These are phyloP conservation scores for Cotesia chilonis DNA, from an alignment of 1,140 invertebrate species.

Conservation along the genomic window DNA sequence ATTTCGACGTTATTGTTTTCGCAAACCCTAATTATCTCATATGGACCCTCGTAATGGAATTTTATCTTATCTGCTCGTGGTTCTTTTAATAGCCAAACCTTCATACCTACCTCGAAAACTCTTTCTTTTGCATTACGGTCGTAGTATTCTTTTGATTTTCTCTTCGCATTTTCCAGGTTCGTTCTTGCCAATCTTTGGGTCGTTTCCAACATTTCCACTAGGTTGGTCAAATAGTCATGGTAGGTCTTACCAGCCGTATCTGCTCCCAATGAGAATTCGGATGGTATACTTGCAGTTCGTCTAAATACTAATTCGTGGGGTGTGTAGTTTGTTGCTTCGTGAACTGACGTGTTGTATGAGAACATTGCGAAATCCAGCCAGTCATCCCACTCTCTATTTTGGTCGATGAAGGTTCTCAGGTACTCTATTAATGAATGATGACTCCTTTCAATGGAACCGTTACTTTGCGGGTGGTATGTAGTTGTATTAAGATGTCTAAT, in stretches of 20 bases:
- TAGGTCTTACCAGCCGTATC: neutral
- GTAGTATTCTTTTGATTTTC: conserved; percentile 20
- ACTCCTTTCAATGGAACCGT: conserved; percentile 47
- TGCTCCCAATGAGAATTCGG: neutral
- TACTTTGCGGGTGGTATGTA: conserved; percentile 46
- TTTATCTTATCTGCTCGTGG: conserved; percentile 1
- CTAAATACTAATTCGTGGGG: conserved; percentile 23
- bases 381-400: conserved; percentile 22
- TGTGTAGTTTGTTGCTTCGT: conserved; percentile 21
- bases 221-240: neutral
- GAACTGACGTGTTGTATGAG: conserved; percentile 23
- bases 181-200: neutral
- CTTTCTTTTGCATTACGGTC: neutral
- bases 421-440: conserved; percentile 30
- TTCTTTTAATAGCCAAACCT: conserved; percentile 16
- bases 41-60: conserved; percentile 10
- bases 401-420: neutral
- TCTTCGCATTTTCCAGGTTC: neutral
- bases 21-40: neutral
- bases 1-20: conserved; percentile 13
- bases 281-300: conserved; percentile 15
- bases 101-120: neutral
- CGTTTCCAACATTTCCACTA: neutral
- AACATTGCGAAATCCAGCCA: conserved; percentile 16
- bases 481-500: conserved; percentile 46